These are phyloP conservation scores for Sitta europaea DNA, from an alignment of 2,113 vertebrate genomes.

Conservation along the genomic window DNA sequence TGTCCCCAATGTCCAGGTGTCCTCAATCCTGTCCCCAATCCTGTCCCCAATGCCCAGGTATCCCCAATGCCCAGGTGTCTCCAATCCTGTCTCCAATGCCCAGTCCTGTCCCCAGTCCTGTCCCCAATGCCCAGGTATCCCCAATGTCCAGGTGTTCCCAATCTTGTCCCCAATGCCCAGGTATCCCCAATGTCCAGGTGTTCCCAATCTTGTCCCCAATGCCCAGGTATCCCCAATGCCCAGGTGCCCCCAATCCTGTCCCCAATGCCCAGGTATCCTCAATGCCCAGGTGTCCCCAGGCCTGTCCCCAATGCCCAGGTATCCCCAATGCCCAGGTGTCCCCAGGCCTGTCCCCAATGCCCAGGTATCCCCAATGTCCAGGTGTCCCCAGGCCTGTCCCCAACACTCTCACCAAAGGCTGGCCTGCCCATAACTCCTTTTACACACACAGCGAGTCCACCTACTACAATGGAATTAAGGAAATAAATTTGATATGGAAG, in stretches of 20 bases:
- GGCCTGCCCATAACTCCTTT: accelerated
- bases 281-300: neutral
- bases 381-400: neutral
- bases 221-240: neutral
- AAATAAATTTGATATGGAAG: neutral
- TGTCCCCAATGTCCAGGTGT: neutral
- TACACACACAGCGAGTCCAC: neutral
- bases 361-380: neutral
- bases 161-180: neutral
- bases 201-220: neutral
- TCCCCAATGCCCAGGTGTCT: neutral
- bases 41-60: neutral
- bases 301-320: too few species aligned
- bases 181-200: neutral
- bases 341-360: neutral
- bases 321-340: neutral
- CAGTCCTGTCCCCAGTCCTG: neutral
- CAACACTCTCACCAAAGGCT: neutral
- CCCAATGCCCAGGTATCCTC: neutral
- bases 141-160: neutral
- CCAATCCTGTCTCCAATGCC: neutral
- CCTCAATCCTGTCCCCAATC: too few species aligned
- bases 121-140: neutral
- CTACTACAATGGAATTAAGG: neutral
- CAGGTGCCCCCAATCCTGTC: neutral